Evolutionary conservation across 2,888 invertebrate species (phyloP), one percentile per base, ranked within the genome.

Genomic region (Drosophila neonasuta): DNA sequence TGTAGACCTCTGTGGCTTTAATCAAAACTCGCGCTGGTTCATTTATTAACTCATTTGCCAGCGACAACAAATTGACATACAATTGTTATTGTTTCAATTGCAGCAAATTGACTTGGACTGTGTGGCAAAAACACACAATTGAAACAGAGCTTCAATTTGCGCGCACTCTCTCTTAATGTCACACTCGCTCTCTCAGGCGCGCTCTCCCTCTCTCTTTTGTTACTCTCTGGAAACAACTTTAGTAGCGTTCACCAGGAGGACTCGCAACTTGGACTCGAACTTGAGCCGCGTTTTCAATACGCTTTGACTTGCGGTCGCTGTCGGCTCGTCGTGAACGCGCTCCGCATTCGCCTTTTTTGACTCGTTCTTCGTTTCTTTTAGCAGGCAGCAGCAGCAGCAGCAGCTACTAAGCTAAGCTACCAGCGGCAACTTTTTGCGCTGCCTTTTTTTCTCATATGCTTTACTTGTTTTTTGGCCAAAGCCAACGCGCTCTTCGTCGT

Each of bases 1-100:
- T 62, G 49, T 51, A 51, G n/a, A 77, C 50, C 36, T 36, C 36
- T 6, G 44, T 36, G 39, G 13, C 39, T 50, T 63, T 65, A 57
- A 58, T 64, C 29, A 44, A 52, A 51, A 24, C 32, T 30, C 30
- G 45, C 67, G n/a, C 34, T 58, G 49, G 50, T 79, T 71, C 66
- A 76, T 77, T 82, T 83, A 83, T 87, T 83, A 78, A 86, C 79
- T 80, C 77, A 78, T 79, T 84, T 80, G 81, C 83, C 80, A 77
- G 75, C 70, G 68, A 68, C 74, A 77, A 86, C 74, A 79, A 85
- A 81, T 87, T 85, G 79, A 50, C 56, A 54, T 52, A 57, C 72
- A 81, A 78, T 85, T 80, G 76, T 86, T 85, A 85, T 81, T 87
- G 81, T 87, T 87, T 81, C 87, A 87, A 85, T 87, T 81, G 81